Evolutionary conservation across 2,888 invertebrate genomes (phyloP).

Genomic region (Lasioglossum vierecki): DNA sequence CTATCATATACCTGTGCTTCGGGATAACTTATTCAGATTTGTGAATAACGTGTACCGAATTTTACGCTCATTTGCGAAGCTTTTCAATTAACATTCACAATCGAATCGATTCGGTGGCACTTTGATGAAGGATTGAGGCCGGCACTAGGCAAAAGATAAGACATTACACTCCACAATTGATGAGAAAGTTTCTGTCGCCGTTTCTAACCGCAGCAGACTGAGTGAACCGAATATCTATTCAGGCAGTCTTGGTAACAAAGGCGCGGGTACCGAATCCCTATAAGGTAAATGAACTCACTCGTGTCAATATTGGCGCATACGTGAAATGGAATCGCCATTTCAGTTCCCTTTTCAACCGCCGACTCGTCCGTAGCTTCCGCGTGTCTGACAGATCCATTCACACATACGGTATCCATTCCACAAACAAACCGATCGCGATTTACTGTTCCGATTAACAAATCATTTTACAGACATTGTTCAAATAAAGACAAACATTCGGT

Average conservation of each 20-base stretch:
- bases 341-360: constrained; percentile 18
- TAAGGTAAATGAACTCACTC: constrained; percentile 40
- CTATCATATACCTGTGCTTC: too few relatives aligned
- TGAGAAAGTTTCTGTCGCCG: constrained; percentile 18
- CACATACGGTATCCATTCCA: neutral
- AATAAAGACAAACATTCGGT: neutral
- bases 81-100: constrained; percentile 8
- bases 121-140: neutral
- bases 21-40: neutral
- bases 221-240: constrained; percentile 34
- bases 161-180: neutral
- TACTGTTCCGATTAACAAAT: neutral
- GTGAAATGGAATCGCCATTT: constrained; percentile 40
- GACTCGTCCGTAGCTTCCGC: neutral
- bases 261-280: neutral
- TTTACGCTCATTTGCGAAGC: neutral
- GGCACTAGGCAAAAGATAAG: neutral
- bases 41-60: neutral
- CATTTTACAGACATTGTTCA: neutral
- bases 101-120: neutral
- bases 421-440: neutral
- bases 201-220: constrained; percentile 2
- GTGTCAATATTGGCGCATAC: constrained; percentile 43
- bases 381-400: constrained; percentile 14
- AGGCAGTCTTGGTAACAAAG: constrained; percentile 32